Base-by-base conservation (phyloP, 1,140 invertebrate species). In the Portunus trituberculatus region DNA sequence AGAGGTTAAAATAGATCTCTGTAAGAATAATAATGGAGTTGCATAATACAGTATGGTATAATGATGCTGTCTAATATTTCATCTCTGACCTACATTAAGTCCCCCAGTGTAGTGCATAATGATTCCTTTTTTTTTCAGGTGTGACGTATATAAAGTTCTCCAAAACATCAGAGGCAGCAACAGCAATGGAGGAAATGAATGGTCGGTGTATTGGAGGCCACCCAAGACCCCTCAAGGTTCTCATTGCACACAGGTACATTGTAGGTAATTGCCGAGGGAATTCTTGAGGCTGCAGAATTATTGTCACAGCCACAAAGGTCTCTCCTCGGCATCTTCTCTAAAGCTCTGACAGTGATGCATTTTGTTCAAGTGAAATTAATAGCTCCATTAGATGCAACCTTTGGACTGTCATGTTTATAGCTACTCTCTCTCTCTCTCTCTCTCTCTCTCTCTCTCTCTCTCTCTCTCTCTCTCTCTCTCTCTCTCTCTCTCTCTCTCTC, bases 171-270 rank as follows among this genome's bases (percentile, higher is more conserved):
- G 98, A 98, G 97, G 98, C 98, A 25, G 98, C 98, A 4, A 97
- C 97, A 94, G 98, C 98, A 16, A 97, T 99, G 93, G 98, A 99
- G 97, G 98, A 98, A 96, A 98, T 99, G 98, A 99, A 99, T 97
- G 98, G 98, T 14, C 98, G 98, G 97, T 97, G 97, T 96, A 97
- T 99, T 92, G 98, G 97, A 86, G 98, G 98, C 95, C 97, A 98
- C 91, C 98, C 98, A 32, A 98, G 98, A 96, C 98, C 98, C 20
- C 97, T 99, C 0, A 99, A 99, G 98, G 99, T 99, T 91, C 98
- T 99, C 97, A 98, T 99, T 96, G 98, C 98, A 82, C 98, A 98
- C 93, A 98, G 98, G 98, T 98, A 97, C 52, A 59, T 59, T 76
- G 67, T 76, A n/a, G 67, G 67, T 76, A 25, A 76, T 76, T 76